phyloP scores from a whole-genome alignment of 2,888 invertebrate species.

The Mallateleia sp. region DNA sequence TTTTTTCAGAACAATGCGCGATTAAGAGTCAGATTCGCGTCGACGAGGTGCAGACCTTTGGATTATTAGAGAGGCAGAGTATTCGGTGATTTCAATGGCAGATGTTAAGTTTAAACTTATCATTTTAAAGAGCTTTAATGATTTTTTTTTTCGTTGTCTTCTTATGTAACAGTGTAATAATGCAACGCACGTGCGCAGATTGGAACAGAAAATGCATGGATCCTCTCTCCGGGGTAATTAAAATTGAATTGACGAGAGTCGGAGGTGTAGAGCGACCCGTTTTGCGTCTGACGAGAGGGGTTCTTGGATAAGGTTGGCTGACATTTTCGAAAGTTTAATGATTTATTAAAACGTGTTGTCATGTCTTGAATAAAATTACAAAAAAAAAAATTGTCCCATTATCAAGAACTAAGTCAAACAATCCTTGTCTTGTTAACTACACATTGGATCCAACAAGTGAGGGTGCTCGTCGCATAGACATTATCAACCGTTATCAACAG shows the following conservation, averaged over 20 bases:
- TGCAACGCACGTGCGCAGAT: slow-evolving; percentile 83
- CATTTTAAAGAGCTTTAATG: slow-evolving; percentile 78
- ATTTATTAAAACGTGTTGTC: slow-evolving; percentile 88
- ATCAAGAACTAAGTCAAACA: neutral
- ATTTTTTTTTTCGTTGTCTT: slow-evolving; percentile 79
- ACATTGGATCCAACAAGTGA: slow-evolving; percentile 26
- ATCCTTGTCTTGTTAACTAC: slow-evolving; percentile 1
- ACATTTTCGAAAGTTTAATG: slow-evolving; percentile 86
- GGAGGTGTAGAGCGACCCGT: slow-evolving; percentile 64
- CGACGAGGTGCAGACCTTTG: slow-evolving; percentile 46
- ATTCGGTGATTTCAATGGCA: slow-evolving; percentile 80
- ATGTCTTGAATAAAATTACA: slow-evolving; percentile 87
- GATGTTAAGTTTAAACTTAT: slow-evolving; percentile 78
- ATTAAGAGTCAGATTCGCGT: slow-evolving; percentile 2
- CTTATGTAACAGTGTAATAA: slow-evolving; percentile 82
- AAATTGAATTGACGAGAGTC: slow-evolving; percentile 40
- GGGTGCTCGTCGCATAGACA: slow-evolving; percentile 1
- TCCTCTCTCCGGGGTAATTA: slow-evolving; percentile 76
- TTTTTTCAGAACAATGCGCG: neutral
- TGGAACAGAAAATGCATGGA: slow-evolving; percentile 81
- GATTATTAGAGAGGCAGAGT: slow-evolving; percentile 77
- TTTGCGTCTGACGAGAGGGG: slow-evolving; percentile 78
- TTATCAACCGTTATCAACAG: slow-evolving; percentile 39
- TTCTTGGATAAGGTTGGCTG: slow-evolving; percentile 84
- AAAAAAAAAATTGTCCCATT: slow-evolving; percentile 56